Evolutionary conservation across 2,797 vertebrate genomes (phyloP).

Genomic region (Morelia viridis): DNA sequence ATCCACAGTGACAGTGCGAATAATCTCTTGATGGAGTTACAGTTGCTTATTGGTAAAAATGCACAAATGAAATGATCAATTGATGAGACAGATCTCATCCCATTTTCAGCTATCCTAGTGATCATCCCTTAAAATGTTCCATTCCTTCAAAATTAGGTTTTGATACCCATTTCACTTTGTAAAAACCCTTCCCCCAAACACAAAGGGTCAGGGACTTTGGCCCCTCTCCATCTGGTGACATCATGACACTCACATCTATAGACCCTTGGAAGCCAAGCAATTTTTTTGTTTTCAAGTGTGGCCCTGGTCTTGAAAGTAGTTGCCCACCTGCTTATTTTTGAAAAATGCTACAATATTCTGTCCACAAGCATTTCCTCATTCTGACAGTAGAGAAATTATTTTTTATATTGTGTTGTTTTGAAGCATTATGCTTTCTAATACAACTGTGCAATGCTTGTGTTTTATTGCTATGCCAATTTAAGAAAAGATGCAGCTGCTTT

Average conservation of each 20-base stretch:
- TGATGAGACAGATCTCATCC: background rate
- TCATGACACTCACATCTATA: background rate
- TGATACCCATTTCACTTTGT: background rate
- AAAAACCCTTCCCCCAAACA: background rate
- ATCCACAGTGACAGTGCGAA: background rate
- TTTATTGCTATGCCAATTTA: background rate
- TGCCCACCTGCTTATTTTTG: background rate
- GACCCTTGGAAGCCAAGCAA: background rate
- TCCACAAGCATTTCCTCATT: slow-evolving; percentile 21
- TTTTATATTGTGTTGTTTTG: background rate
- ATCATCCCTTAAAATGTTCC: background rate
- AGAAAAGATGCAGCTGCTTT: background rate
- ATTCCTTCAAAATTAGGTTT: background rate
- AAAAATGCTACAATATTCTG: background rate
- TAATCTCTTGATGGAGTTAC: background rate
- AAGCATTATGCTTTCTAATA: background rate
- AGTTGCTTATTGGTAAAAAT: background rate
- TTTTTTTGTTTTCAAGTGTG: background rate
- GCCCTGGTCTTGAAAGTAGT: background rate
- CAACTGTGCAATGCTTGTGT: background rate
- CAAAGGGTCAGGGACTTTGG: background rate
- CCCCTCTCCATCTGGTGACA: background rate
- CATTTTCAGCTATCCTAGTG: background rate
- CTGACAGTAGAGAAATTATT: slow-evolving; percentile 30
- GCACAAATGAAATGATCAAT: background rate